These are phyloP conservation scores for Corapipo altera DNA, from an alignment of 2,113 vertebrate species.

Conservation along the genomic window DNA sequence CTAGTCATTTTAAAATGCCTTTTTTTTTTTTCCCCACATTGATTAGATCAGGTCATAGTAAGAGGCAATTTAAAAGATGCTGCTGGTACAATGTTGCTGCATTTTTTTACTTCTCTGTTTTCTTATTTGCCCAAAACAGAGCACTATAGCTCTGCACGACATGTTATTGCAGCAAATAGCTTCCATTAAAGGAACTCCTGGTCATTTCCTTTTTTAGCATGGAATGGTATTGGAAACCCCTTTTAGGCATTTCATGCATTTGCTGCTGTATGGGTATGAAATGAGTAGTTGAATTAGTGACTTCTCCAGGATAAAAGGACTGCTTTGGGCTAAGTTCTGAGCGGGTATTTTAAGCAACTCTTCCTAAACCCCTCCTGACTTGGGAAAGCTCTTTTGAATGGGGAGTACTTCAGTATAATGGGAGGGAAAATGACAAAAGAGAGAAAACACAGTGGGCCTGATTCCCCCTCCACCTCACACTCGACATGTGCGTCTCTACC, in stretches of 20 bases:
- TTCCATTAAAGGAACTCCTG: slow-evolving; percentile 69
- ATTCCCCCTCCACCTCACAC: accelerated
- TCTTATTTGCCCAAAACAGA: slow-evolving; percentile 42
- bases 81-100: not conserved
- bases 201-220: slow-evolving; percentile 60
- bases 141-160: slow-evolving; percentile 38
- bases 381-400: not conserved
- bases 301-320: slow-evolving; percentile 55
- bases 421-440: not conserved
- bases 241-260: slow-evolving; percentile 75
- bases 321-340: slow-evolving; percentile 72
- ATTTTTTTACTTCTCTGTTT: slow-evolving; percentile 31
- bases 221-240: slow-evolving; percentile 59
- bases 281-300: slow-evolving; percentile 40
- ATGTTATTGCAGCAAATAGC: slow-evolving; percentile 70
- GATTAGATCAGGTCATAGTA: not conserved
- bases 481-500: accelerated
- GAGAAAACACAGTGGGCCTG: accelerated
- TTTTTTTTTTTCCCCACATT: not conserved
- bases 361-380: not conserved
- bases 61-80: not conserved
- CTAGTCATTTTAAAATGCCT: not conserved
- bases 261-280: slow-evolving; percentile 24
- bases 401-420: not conserved
- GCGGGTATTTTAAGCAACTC: slow-evolving; percentile 48